phyloP scores from a whole-genome alignment of 2,888 invertebrate species.

The Eulithis prunata region DNA sequence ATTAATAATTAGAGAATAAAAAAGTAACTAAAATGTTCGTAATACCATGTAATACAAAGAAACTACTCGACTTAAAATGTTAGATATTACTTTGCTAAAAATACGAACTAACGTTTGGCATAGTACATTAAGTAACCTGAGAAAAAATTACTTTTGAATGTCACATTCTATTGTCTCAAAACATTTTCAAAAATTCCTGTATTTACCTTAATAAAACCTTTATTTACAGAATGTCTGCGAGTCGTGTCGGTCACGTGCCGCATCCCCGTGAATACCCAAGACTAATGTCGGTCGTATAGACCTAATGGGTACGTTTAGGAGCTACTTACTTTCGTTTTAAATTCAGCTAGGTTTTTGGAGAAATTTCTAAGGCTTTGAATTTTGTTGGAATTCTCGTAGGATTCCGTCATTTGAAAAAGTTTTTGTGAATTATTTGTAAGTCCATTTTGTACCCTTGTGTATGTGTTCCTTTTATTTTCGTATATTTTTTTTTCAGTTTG shows the following conservation, averaged over 20 bases:
- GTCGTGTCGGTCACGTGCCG: constrained; percentile 47
- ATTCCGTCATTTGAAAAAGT: neutral
- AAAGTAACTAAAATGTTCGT: too few species aligned
- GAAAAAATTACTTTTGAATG: neutral
- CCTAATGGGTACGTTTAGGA: constrained; percentile 58
- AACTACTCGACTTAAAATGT: too few species aligned
- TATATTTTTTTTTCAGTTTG: too few species aligned
- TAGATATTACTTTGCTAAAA: too few species aligned
- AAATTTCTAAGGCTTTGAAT: constrained; percentile 18
- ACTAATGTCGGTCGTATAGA: constrained; percentile 54
- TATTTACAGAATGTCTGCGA: constrained; percentile 12
- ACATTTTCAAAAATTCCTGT: neutral
- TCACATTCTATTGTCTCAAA: neutral
- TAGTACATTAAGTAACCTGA: too few species aligned
- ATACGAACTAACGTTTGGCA: neutral
- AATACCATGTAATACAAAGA: too few species aligned
- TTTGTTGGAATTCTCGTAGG: constrained; percentile 10
- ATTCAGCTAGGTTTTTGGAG: constrained; percentile 38
- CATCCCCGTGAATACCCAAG: constrained; percentile 47
- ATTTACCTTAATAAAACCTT: constrained; percentile 15
- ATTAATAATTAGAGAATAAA: too few species aligned
- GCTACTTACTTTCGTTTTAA: constrained; percentile 46
- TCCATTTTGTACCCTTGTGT: too few species aligned
- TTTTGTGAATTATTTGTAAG: neutral
- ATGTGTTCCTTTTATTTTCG: too few species aligned